Evolutionary conservation across 2,113 vertebrate genomes (phyloP), one percentile per base, ranked within the genome.

Genomic region (Copsychus sechellarum): DNA sequence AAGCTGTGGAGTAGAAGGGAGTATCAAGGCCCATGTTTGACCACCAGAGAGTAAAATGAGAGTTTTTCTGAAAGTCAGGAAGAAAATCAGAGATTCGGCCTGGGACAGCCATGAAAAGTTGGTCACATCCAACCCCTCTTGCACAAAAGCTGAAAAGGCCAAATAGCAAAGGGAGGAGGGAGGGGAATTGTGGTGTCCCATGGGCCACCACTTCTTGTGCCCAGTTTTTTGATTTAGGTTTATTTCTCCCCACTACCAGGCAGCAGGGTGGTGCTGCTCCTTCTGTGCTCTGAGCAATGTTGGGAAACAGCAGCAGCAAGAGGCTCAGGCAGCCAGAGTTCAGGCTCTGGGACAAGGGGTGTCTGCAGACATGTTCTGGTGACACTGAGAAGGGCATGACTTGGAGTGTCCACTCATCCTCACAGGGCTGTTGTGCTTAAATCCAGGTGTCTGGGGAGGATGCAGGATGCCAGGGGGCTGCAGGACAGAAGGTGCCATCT

Each of bases 371-470:
- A 48, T 54, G 31, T 61, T 81, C 60, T 62, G 67, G 42, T 0
- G 0, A 48, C 38, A 9, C 2, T 2, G 4, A 33, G 9, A 45
- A 48, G 51, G 19, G 3, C 43, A 22, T 4, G 18, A 33, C 29
- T 29, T 25, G n/a, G 60, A 42, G 29, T 0, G 0, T 1, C 69
- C 14, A 5, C 29, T 51, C 3, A 7, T 50, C 26, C 26, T 43
- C 64, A 9, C 2, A 3, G 48, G 40, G 24, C 29, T 40, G 40
- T 13, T 40, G 40, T 40, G 40, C 40, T 47, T 15, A 71, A 71
- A 51, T 11, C 23, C 89, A 53, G n/a, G 50, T 1, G 5, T 38
- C 24, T 12, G 28, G n/a, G 17, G 47, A 93, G 11, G 36, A 76
- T 13, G 17, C 14, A 18, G 64, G 53, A 80, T 5, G 16, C 24